Conservation (phyloP, 2,797 vertebrate genomes). For the Microcaecilia unicolor region DNA sequence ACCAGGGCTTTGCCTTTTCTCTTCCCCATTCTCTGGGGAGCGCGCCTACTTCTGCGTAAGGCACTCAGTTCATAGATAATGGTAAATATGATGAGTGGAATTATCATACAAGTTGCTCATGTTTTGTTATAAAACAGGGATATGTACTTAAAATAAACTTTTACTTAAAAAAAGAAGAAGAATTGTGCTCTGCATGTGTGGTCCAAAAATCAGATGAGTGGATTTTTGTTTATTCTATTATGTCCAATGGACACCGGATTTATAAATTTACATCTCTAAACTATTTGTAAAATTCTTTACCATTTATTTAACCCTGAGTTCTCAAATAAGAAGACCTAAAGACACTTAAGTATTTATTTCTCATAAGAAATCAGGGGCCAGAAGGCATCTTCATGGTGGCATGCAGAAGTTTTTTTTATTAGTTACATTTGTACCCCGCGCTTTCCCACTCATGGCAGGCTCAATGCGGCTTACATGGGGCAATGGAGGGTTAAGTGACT, state of each 20-base stretch:
- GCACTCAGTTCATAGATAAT: no score
- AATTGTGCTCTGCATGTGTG: constrained; percentile 17
- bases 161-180: constrained; percentile 11
- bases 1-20: no score
- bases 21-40: no score
- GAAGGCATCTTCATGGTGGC: constrained; percentile 11
- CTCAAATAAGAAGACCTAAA: neutral
- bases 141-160: neutral
- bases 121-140: constrained; percentile 1
- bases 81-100: no score
- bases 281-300: neutral
- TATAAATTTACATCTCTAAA: fast-evolving
- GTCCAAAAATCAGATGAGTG: constrained; percentile 14
- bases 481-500: no score
- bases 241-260: fast-evolving
- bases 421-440: no score
- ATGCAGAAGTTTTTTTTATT: no score
- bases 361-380: constrained; percentile 21
- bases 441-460: no score
- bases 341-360: constrained; percentile 16
- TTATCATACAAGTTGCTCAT: no score
- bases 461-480: no score
- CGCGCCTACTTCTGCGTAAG: no score
- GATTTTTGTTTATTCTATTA: fast-evolving
- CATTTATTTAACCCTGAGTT: neutral